Evolutionary conservation across 2,113 vertebrate species (phyloP).

Genomic region (Perca flavescens): DNA sequence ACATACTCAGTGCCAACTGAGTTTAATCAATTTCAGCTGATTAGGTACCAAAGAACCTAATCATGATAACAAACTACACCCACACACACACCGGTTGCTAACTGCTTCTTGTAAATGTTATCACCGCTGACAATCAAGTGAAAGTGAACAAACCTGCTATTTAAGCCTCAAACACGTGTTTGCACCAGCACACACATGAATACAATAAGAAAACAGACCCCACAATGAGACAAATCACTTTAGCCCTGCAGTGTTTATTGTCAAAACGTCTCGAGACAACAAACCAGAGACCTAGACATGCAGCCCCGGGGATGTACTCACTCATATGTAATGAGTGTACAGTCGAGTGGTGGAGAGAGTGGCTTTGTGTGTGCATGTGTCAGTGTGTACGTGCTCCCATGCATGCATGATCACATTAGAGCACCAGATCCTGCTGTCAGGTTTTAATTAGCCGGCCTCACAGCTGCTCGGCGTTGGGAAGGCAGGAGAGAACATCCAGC

Average conservation of each 20-base stretch:
- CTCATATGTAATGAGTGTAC: neutral
- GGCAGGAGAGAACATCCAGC: slow-evolving; percentile 59
- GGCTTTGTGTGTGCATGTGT: slow-evolving; percentile 3
- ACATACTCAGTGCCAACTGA: no score
- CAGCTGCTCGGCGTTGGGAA: slow-evolving; percentile 61
- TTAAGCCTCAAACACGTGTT: neutral
- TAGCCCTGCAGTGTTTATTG: slow-evolving; percentile 18
- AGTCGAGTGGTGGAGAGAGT: slow-evolving; percentile 19
- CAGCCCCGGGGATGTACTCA: slow-evolving; percentile 36
- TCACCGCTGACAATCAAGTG: neutral
- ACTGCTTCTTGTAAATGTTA: neutral
- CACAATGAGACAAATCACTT: slow-evolving; percentile 23
- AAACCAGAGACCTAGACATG: slow-evolving; percentile 48
- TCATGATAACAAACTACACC: no score
- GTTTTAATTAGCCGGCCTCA: slow-evolving; percentile 74
- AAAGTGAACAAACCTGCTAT: neutral
- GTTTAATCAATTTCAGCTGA: no score
- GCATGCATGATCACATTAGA: slow-evolving; percentile 73
- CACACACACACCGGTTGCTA: no score
- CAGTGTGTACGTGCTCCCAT: slow-evolving; percentile 57
- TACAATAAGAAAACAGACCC: neutral
- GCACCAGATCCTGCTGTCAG: slow-evolving; percentile 65
- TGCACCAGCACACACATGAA: neutral
- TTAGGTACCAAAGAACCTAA: no score
- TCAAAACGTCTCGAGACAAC: neutral